phyloP scores from a whole-genome alignment of 2,113 vertebrate species.

The Pungitius pungitius region DNA sequence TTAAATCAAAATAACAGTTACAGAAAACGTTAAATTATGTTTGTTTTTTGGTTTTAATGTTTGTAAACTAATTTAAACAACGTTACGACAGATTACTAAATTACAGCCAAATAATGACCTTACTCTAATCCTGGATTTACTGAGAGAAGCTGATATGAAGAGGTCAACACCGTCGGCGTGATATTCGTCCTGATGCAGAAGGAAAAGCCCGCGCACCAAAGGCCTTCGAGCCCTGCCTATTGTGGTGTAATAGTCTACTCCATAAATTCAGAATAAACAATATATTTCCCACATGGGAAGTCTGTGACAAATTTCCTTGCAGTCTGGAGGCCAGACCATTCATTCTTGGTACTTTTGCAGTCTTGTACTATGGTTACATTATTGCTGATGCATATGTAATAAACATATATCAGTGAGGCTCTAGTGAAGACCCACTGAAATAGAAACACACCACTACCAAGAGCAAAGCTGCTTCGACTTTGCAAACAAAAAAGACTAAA shows the following conservation, averaged over 20 bases:
- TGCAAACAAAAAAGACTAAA: neutral
- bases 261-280: neutral
- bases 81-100: neutral
- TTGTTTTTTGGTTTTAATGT: neutral
- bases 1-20: neutral
- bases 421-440: neutral
- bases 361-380: too few species aligned
- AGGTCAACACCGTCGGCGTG: neutral
- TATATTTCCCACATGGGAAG: neutral
- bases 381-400: too few species aligned
- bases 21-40: neutral
- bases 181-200: neutral
- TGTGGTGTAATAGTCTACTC: neutral
- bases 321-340: neutral
- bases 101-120: neutral
- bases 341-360: too few species aligned
- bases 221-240: neutral
- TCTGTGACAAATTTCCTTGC: conserved; percentile 1
- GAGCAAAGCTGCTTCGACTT: neutral
- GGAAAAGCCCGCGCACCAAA: too few species aligned
- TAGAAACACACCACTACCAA: neutral
- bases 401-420: too few species aligned
- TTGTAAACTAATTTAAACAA: neutral
- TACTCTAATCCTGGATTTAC: neutral
- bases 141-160: neutral